Evolutionary conservation across 2,888 invertebrate genomes (phyloP).

Genomic region (Archips xylosteana): DNA sequence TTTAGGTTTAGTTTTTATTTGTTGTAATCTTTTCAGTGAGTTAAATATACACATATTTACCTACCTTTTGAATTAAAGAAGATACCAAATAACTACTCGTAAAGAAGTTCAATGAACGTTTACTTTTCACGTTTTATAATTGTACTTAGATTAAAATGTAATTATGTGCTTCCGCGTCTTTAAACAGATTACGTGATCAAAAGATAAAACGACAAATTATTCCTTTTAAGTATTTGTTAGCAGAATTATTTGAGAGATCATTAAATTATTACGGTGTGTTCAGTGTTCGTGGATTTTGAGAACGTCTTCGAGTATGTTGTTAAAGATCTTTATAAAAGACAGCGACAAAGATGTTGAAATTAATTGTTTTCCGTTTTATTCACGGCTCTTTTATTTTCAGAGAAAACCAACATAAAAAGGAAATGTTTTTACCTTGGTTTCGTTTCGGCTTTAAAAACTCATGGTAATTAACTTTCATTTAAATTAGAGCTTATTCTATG

Average conservation of each 20-base stretch:
- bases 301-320: constrained; percentile 4
- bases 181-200: constrained; percentile 22
- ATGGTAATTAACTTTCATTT: constrained; percentile 82
- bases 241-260: neutral
- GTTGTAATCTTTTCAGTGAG: no score
- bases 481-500: constrained; percentile 81
- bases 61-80: no score
- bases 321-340: neutral
- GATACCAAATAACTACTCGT: neutral
- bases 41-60: no score
- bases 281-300: neutral
- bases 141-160: constrained; percentile 8
- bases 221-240: constrained; percentile 4
- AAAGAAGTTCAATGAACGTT: neutral
- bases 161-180: constrained; percentile 9
- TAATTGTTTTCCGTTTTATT: constrained; percentile 7
- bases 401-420: neutral
- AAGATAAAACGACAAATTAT: constrained; percentile 36
- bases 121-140: constrained; percentile 1
- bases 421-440: constrained; percentile 45
- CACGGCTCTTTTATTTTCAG: neutral
- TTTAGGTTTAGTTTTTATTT: no score
- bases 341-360: neutral
- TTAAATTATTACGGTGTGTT: neutral
- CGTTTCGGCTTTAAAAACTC: constrained; percentile 70